These are phyloP conservation scores for Mesocricetus auratus DNA, from an alignment of 2,113 vertebrate genomes.

Conservation along the genomic window DNA sequence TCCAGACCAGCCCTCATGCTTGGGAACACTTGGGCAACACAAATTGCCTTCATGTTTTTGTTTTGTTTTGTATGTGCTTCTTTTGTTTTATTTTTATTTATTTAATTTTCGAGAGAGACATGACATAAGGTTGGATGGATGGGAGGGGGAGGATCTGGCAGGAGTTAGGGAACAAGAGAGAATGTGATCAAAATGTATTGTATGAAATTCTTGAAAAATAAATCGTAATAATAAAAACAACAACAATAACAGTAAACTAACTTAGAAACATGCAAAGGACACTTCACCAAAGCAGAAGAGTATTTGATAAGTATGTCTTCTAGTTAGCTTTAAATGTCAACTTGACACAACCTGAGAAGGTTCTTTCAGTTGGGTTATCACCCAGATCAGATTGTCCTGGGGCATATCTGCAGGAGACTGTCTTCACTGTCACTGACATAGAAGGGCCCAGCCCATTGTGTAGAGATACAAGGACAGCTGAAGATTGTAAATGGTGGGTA, in stretches of 20 bases:
- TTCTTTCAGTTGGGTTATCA: background rate
- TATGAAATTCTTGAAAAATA: background rate
- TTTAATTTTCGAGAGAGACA: background rate
- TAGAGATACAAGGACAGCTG: background rate
- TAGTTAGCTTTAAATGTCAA: background rate
- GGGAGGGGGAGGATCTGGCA: background rate
- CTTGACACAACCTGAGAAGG: no score
- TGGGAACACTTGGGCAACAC: background rate
- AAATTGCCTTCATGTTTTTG: background rate
- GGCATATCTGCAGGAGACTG: background rate
- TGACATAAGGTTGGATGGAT: background rate
- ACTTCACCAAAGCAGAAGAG: background rate
- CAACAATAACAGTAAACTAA: background rate
- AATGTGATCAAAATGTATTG: background rate
- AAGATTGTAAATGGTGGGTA: background rate
- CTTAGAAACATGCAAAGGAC: background rate
- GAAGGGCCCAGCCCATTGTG: background rate
- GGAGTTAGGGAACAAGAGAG: background rate
- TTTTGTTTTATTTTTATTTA: background rate
- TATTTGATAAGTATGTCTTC: rapidly evolving
- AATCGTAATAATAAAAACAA: background rate
- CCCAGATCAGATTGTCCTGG: background rate
- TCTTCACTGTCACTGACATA: background rate
- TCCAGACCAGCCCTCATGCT: background rate
- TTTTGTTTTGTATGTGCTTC: background rate